Base-by-base conservation (phyloP, 2,113 vertebrate genomes). In the Rhineura floridana region DNA sequence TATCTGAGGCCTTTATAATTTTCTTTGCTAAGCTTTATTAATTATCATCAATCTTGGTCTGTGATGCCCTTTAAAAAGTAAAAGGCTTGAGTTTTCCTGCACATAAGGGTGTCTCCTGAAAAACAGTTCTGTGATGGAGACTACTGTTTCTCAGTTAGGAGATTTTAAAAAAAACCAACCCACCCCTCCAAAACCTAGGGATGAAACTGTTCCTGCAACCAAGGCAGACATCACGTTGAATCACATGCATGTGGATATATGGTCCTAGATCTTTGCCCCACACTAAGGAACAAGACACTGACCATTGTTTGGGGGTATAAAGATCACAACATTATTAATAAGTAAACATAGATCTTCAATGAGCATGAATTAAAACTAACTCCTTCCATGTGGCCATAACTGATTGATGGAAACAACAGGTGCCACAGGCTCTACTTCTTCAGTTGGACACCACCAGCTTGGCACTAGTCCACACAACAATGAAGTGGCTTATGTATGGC, bases 21-120 rank as follows among this genome's bases (percentile, higher is more conserved):
- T 83, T 59, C 72, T 28, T 88, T 52, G 10, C 2, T 91, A 83
- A 83, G 1, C 6, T 73, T 89, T 91, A 86, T 81, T 77, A 89
- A 10, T 88, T 91, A 79, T 0, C 9, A 86, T 85, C 84, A 84
- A 87, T 84, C 86, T 70, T 73, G 72, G 80, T 42, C 80, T 85
- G 2, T 39, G 36, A 33, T 83, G 21, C 67, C 69, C 83, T 72
- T 84, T 84, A 55, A 84, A 84, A 72, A 55, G 65, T 36, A 72
- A 84, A 84, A 52, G 67, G 33, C 17, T 72, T 36, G 52, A 77
- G 30, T 6, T 63, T 85, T 63, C 21, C 63, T 21, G 2, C 11
- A 33, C 8, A 1, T 0, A 87, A 87, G 69, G 30, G 59, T 91
- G 70, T 0, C 0, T 88, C 85, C 6, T 59, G 1, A 48, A 52